A percentile compares a stretch with the other conserved stretches of the same genome.
Conservation (phyloP, 2,797 vertebrate species). For the Poeciliopsis presidionis region DNA sequence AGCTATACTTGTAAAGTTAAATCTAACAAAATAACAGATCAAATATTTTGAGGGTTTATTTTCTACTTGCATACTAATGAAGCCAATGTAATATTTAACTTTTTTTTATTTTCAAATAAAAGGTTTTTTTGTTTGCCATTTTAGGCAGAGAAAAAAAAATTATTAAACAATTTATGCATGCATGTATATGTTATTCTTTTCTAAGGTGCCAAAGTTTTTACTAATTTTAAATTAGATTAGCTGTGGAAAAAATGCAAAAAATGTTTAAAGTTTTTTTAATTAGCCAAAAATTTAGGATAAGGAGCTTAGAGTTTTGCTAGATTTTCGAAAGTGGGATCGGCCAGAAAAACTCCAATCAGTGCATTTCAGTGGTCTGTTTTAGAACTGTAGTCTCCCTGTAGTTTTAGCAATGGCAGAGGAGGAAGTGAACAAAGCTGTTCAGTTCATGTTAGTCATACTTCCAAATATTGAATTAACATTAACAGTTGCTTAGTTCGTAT, state of each 20-base stretch:
- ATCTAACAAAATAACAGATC: background rate
- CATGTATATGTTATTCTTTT: background rate
- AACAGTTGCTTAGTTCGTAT: too few species aligned
- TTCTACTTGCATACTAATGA: background rate
- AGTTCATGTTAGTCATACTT: too few species aligned
- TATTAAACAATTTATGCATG: background rate
- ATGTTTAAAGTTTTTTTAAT: background rate
- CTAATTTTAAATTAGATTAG: background rate
- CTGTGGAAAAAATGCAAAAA: background rate
- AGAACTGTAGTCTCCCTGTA: too few species aligned
- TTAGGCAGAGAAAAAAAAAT: background rate
- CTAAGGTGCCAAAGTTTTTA: background rate
- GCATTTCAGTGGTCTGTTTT: background rate
- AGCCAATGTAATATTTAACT: background rate
- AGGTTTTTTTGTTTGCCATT: background rate
- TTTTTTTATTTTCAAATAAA: background rate
- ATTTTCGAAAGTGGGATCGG: background rate
- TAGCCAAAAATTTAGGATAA: background rate
- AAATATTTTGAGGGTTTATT: background rate
- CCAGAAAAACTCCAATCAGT: background rate
- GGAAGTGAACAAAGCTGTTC: too few species aligned
- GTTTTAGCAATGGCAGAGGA: too few species aligned
- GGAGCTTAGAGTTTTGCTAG: background rate
- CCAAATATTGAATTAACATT: too few species aligned
- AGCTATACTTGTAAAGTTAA: constrained; percentile 1